A percentile compares a stretch with the other conserved stretches of the same genome.
Evolutionary conservation across 2,113 vertebrate genomes (phyloP).

Genomic region (Melanostigma gelatinosum): DNA sequence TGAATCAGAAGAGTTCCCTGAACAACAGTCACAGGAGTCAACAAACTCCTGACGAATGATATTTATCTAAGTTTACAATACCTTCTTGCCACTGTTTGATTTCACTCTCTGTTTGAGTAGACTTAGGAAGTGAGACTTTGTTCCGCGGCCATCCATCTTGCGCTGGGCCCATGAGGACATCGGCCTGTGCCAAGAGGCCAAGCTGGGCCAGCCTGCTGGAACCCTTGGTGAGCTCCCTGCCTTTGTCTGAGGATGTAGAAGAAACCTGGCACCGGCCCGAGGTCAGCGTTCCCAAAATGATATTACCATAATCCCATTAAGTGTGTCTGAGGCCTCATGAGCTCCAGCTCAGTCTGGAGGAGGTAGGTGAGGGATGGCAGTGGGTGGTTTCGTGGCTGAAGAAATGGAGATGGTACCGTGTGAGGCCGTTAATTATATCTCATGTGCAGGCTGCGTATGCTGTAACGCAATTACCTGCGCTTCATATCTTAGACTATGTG

Average conservation of each 20-base stretch:
- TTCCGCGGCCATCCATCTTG: slow-evolving; percentile 73
- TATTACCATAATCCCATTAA: slow-evolving; percentile 87
- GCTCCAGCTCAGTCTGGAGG: slow-evolving; percentile 68
- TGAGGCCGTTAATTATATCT: background rate
- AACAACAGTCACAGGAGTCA: slow-evolving; percentile 6
- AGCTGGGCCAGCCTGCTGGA: slow-evolving; percentile 64
- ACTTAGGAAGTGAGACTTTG: slow-evolving; percentile 70
- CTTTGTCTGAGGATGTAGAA: slow-evolving; percentile 81
- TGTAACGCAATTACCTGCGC: slow-evolving; percentile 12
- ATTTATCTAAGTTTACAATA: slow-evolving; percentile 34
- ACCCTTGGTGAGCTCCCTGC: slow-evolving; percentile 69
- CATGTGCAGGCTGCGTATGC: background rate
- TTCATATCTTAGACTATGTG: slow-evolving; percentile 4
- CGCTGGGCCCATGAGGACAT: slow-evolving; percentile 64
- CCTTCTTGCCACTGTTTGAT: slow-evolving; percentile 33
- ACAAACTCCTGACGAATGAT: slow-evolving; percentile 16
- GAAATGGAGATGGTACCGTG: slow-evolving; percentile 13
- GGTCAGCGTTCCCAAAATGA: slow-evolving; percentile 83
- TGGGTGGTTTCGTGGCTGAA: slow-evolving; percentile 41
- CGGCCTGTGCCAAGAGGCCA: slow-evolving; percentile 72
- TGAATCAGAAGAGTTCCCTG: slow-evolving; percentile 20
- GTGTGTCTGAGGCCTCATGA: slow-evolving; percentile 83
- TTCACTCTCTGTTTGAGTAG: slow-evolving; percentile 40
- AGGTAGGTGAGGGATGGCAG: slow-evolving; percentile 66
- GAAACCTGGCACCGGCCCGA: slow-evolving; percentile 80